A percentile compares a stretch with the other conserved stretches of the same genome.
Conservation (phyloP, 2,797 vertebrate species). For the Vultur gryphus region DNA sequence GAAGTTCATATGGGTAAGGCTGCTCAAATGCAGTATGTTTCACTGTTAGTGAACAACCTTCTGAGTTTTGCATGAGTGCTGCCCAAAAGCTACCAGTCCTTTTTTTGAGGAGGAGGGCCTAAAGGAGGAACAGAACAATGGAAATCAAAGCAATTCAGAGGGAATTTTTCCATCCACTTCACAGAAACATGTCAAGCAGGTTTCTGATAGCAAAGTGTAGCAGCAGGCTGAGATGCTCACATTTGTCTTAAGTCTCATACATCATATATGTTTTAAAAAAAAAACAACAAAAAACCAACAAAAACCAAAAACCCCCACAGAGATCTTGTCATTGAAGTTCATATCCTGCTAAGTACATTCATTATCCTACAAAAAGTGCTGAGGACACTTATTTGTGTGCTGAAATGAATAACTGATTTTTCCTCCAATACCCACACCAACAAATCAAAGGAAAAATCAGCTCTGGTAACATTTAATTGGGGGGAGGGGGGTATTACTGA, state of each 20-base stretch:
- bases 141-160: neutral
- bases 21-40: neutral
- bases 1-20: neutral
- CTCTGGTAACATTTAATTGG: neutral
- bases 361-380: neutral
- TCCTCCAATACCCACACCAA: neutral
- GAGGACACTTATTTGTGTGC: neutral
- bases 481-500: neutral
- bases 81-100: accelerated
- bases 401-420: neutral
- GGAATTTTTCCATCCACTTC: neutral
- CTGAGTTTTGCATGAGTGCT: neutral
- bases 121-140: neutral
- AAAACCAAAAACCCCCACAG: neutral
- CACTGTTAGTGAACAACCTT: neutral
- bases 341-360: neutral
- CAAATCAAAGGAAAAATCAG: neutral
- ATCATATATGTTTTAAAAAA: neutral
- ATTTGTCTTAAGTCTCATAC: neutral
- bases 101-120: no score
- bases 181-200: neutral
- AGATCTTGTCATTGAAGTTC: neutral
- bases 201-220: neutral
- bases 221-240: neutral
- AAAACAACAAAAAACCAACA: accelerated